These are phyloP conservation scores for Thecocarcelia acutangulata DNA, from an alignment of 2,888 invertebrate species.

Conservation along the genomic window DNA sequence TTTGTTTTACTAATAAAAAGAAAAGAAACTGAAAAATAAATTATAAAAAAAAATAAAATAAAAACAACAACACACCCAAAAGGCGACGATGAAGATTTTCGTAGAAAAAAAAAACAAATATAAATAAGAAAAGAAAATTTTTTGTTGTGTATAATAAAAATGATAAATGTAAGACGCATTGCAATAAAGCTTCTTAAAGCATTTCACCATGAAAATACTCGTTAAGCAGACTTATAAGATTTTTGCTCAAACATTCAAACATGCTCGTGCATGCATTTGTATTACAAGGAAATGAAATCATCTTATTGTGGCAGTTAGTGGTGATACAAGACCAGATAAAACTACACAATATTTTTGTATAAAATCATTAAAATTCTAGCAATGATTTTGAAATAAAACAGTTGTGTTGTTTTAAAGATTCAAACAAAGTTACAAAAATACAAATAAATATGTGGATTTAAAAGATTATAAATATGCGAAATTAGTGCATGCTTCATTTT, in stretches of 20 bases:
- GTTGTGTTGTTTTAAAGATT: neutral
- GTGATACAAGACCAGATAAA: conserved; percentile 46
- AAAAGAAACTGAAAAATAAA: conserved; percentile 23
- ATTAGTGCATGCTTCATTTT: neutral
- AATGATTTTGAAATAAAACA: conserved; percentile 53
- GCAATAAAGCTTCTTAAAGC: conserved; percentile 59
- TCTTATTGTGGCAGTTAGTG: conserved; percentile 27
- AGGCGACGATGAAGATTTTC: conserved; percentile 58
- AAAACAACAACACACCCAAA: conserved; percentile 18
- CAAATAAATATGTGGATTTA: neutral
- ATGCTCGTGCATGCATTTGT: neutral
- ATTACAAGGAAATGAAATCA: conserved; percentile 14
- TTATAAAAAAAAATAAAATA: conserved; percentile 5
- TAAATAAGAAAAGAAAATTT: conserved; percentile 37
- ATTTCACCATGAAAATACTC: conserved; percentile 46
- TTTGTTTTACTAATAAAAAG: conserved; percentile 40
- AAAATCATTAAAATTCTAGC: conserved; percentile 59
- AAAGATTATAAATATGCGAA: neutral
- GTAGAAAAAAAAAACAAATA: neutral
- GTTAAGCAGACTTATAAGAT: conserved; percentile 17
- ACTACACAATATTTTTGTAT: conserved; percentile 36
- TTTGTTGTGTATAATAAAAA: conserved; percentile 60
- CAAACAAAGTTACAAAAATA: too few relatives aligned
- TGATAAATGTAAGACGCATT: conserved; percentile 65
- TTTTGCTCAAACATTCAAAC: neutral